Percentiles rank a stretch among this genome's conserved stretches.
These are phyloP conservation scores for Metaphire vulgaris DNA, from an alignment of 1,140 invertebrate genomes.

Conservation along the genomic window DNA sequence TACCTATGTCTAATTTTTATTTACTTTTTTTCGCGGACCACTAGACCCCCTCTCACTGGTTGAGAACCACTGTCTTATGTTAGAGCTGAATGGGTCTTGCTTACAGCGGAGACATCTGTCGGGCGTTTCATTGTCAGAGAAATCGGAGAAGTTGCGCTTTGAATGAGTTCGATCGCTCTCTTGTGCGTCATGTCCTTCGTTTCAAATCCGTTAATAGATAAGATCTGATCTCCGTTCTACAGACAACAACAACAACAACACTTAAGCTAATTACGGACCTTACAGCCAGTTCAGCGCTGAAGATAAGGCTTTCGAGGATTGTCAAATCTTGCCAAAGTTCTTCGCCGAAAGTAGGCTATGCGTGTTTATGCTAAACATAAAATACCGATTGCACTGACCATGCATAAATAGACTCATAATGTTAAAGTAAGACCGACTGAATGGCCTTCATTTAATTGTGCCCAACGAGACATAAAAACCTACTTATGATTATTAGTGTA, in stretches of 20 bases:
- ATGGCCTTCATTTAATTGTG: no score
- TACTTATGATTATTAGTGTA: no score
- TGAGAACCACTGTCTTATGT: no score
- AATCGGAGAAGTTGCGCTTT: constrained; percentile 36
- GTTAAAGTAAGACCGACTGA: no score
- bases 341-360: not conserved
- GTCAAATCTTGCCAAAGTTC: not conserved
- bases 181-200: constrained; percentile 74
- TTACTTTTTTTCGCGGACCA: no score
- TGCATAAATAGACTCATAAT: not conserved
- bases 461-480: no score
- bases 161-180: constrained; percentile 73
- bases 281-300: not conserved
- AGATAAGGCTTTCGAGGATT: not conserved
- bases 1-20: no score
- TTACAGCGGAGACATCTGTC: no score
- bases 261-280: constrained; percentile 24
- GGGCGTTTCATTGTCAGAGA: not conserved
- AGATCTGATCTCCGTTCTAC: constrained; percentile 71
- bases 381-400: not conserved
- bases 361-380: not conserved
- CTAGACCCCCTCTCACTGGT: no score
- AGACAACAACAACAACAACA: constrained; percentile 24
- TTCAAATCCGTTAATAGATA: constrained; percentile 71
- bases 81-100: no score